Evolutionary conservation across 2,888 invertebrate genomes (phyloP), one percentile per base, ranked within the genome.

Genomic region (Rhodophaea formosa): DNA sequence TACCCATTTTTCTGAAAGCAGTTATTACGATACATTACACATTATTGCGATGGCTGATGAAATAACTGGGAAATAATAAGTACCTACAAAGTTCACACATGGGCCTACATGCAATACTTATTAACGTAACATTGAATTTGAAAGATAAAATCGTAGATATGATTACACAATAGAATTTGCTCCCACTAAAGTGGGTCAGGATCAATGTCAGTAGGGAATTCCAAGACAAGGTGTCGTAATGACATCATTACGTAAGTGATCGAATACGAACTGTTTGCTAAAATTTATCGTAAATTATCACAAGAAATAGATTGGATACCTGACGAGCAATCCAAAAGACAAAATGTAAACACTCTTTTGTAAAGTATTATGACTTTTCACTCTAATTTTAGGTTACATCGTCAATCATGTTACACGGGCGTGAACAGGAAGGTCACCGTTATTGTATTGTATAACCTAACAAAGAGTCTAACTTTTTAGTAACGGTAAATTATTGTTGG

Each of bases 1-100:
- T 92, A 86, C 95, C 95, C 96, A 97, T 96, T 92, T 66, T 69
- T 64, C 69, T 83, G 56, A 15, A 53, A 77, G 67, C 17, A 70
- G n/a, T 44, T 29, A 30, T 30, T 30, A 15, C 10, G 3, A 23
- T 7, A 32, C 23, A 32, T 32, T 49, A 32, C 10, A 32, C 32
- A 15, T 3, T 30, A 15, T 17, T n/a, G 6, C 14, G 14, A 10
- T 10, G 10, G 14, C 39, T 39, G 29, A 29, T 29, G 14, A 43
- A 17, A 14, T 17, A 29, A 39, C 35, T 15, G 12, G 29, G 35
- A 16, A 45, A 52, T 15, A 0, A 10, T 45, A 52, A 57, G 10
- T 39, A 15, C 16, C 7, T 10, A 14, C 53, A 54, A 30, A 15
- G 8, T 12, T 46, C 29, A 46, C 46, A 46, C 46, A 23, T 29